A percentile compares a stretch with the other conserved stretches of the same genome.
Conservation (phyloP, 2,113 vertebrate species). For the Lanius collurio region DNA sequence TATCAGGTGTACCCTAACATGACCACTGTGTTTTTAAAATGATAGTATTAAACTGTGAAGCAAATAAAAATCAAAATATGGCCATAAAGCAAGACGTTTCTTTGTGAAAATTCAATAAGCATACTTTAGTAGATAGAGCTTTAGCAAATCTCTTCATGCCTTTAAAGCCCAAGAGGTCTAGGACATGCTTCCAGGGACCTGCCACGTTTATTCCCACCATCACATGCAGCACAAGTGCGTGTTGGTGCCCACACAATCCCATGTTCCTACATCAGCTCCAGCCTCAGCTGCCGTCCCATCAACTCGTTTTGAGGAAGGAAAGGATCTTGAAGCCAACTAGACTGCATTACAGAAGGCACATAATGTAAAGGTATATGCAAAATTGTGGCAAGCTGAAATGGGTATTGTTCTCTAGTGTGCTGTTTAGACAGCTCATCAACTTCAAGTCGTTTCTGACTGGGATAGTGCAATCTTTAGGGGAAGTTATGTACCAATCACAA, state of each 20-base stretch:
- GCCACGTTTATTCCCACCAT: background rate
- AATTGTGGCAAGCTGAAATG: background rate
- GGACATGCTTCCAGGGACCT: background rate
- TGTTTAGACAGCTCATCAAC: background rate
- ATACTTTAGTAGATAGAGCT: background rate
- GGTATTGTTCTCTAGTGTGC: background rate
- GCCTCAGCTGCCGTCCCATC: background rate
- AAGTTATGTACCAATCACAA: background rate
- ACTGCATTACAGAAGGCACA: background rate
- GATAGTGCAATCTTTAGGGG: background rate
- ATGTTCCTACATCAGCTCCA: background rate
- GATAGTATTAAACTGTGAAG: background rate
- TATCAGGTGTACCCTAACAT: background rate
- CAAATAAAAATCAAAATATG: background rate
- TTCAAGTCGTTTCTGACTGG: background rate
- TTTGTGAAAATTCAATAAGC: background rate
- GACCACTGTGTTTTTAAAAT: rapidly evolving
- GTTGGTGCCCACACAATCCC: background rate
- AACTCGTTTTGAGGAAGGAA: background rate
- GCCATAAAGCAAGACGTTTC: background rate
- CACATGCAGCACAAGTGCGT: rapidly evolving
- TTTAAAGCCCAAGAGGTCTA: background rate
- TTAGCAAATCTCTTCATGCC: background rate
- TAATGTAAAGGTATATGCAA: background rate
- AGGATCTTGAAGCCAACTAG: background rate